phyloP scores from a whole-genome alignment of 1,140 invertebrate genomes.

The Pemphigus obesinymphae region DNA sequence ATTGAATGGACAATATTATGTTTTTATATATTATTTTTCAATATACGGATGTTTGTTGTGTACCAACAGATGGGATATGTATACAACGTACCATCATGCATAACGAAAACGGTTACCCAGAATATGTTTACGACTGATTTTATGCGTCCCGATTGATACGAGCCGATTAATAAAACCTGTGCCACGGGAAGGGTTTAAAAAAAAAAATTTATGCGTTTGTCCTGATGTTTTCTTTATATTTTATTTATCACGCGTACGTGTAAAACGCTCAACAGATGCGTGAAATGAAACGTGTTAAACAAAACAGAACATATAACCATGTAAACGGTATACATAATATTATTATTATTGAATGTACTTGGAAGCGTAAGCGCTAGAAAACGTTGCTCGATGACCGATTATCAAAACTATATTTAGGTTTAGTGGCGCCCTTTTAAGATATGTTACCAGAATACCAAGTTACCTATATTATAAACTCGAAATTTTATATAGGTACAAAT shows the following conservation, averaged over 20 bases:
- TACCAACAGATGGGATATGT: background rate
- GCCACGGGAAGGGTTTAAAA: background rate
- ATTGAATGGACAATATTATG: background rate
- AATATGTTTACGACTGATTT: slow-evolving; percentile 27
- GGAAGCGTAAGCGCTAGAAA: background rate
- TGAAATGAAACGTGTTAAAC: slow-evolving; percentile 13
- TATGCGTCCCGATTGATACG: slow-evolving; percentile 38
- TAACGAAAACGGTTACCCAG: slow-evolving; percentile 7
- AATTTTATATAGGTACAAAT: too few relatives aligned
- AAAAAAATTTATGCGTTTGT: slow-evolving; percentile 10
- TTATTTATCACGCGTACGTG: slow-evolving; percentile 18
- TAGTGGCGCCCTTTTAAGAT: too few relatives aligned
- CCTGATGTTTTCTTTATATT: background rate
- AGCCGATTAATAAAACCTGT: slow-evolving; percentile 35
- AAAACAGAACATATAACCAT: slow-evolving; percentile 27
- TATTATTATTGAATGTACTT: background rate
- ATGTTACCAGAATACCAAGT: too few relatives aligned
- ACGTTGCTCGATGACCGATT: background rate
- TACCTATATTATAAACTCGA: too few relatives aligned
- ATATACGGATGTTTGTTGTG: background rate
- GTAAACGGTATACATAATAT: background rate
- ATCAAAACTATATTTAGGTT: too few relatives aligned
- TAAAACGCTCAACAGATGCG: slow-evolving; percentile 27
- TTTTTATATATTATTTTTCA: background rate
- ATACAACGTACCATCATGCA: background rate